Evolutionary conservation across 1,140 invertebrate species (phyloP), one percentile per base, ranked within the genome.

Genomic region (Drosophila ambigua): DNA sequence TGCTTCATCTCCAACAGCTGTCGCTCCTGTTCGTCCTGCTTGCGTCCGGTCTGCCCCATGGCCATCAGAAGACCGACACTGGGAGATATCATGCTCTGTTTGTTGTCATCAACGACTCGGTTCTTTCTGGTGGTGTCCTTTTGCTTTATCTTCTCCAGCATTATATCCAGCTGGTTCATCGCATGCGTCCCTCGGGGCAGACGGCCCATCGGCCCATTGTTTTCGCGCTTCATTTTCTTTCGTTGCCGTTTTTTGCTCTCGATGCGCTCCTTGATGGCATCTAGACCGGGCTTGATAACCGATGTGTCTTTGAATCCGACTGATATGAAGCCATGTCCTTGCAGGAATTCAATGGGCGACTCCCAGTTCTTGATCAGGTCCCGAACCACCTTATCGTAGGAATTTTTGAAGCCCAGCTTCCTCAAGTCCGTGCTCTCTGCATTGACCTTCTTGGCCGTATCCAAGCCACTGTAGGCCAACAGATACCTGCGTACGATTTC

Each of bases 321-420:
- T n/a, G 85, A 67, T 50, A 90, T 20, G 16, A 76, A 84, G 6
- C 85, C 85, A 2, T 61, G 41, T 4, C 61, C 51, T 7, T 58
- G 58, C 7, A 90, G 44, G 24, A 77, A 90, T 0, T 64, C 60
- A 23, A 90, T 77, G 1, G 85, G 85, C 0, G 78, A 71, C 26
- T 90, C 77, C 85, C 85, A 90, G 45, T 64, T 77, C 49, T 58
- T 76, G 13, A 90, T 84, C 49, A 90, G 48, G 48, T 82, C 67
- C 0, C 52, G 55, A 7, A 89, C 71, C 35, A 89, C 61, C 6
- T 45, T 65, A 57, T 79, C 67, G 20, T 80, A 84, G 1, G 63
- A 43, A 0, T 48, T 24, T 0, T 46, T 28, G 1, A 72, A 26
- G 8, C 49, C 66, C 28, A 61, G 28, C 5, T 24, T 64, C 20